Evolutionary conservation across 2,797 vertebrate species (phyloP).

Genomic region (Centroberyx gerrardi): DNA sequence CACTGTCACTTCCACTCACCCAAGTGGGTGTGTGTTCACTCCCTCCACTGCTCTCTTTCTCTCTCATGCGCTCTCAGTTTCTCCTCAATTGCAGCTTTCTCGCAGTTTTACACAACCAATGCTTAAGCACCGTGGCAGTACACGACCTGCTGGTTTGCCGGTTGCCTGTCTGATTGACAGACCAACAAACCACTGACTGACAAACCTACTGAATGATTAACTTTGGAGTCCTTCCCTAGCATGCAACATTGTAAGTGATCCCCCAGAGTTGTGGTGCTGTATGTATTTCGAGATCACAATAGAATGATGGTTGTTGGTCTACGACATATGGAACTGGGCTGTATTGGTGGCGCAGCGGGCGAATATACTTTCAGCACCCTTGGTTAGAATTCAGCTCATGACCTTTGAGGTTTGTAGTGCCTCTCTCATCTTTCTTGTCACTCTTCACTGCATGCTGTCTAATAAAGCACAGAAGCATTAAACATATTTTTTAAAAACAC

Average conservation of each 20-base stretch:
- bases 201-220: slow-evolving; percentile 30
- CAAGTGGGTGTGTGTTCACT: slow-evolving; percentile 70
- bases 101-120: slow-evolving; percentile 28
- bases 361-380: background rate
- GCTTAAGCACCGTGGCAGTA: slow-evolving; percentile 12
- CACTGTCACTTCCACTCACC: slow-evolving; percentile 79
- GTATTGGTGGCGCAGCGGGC: background rate
- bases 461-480: slow-evolving; percentile 7
- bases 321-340: too few relatives aligned
- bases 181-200: background rate
- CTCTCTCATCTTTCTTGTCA: background rate
- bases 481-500: slow-evolving; percentile 8
- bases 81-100: slow-evolving; percentile 41
- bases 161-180: slow-evolving; percentile 27
- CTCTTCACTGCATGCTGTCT: background rate
- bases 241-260: background rate
- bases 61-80: slow-evolving; percentile 41
- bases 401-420: background rate
- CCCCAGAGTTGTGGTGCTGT: background rate
- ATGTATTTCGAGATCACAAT: background rate
- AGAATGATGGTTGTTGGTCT: background rate
- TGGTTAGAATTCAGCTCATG: background rate
- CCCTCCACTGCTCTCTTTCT: slow-evolving; percentile 30
- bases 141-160: slow-evolving; percentile 16
- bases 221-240: background rate